Evolutionary conservation across 2,888 invertebrate genomes (phyloP).

Genomic region (Lampropteryx suffumata): DNA sequence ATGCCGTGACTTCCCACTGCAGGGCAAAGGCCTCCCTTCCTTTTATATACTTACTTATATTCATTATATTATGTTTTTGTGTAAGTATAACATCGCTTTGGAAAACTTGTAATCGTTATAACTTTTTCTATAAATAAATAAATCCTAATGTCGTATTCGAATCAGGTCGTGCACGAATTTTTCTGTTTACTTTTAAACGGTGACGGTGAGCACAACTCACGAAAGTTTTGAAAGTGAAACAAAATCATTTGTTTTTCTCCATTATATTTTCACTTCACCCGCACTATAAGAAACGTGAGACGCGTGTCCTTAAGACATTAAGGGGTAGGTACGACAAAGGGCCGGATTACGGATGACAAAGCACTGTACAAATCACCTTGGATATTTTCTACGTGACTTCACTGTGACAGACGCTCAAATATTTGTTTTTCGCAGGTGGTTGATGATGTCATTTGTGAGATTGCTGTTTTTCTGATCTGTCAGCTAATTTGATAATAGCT

Average conservation of each 20-base stretch:
- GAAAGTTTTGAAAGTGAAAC: too few species aligned
- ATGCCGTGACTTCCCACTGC: too few species aligned
- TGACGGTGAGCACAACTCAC: neutral
- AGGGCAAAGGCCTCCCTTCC: too few species aligned
- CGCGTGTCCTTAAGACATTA: conserved; percentile 64
- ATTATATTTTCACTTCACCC: conserved; percentile 31
- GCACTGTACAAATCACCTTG: conserved; percentile 60
- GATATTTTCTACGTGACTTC: conserved; percentile 68
- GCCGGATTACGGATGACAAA: conserved; percentile 65
- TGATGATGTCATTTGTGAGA: conserved; percentile 46
- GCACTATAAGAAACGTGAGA: conserved; percentile 56
- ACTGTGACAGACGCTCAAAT: conserved; percentile 37
- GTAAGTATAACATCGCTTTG: too few species aligned
- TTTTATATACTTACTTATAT: too few species aligned
- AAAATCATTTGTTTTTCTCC: conserved; percentile 1
- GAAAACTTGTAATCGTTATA: too few species aligned
- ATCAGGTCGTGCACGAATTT: too few species aligned
- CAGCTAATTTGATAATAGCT: neutral
- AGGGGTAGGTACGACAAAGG: conserved; percentile 55
- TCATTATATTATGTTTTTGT: too few species aligned
- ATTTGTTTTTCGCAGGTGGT: conserved; percentile 54
- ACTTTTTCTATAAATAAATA: too few species aligned
- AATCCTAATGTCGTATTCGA: too few species aligned
- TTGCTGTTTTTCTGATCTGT: conserved; percentile 21
- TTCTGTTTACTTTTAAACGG: too few species aligned